Evolutionary conservation across 2,797 vertebrate genomes (phyloP), one percentile per base, ranked within the genome.

Genomic region (Rhynchonycteris naso): DNA sequence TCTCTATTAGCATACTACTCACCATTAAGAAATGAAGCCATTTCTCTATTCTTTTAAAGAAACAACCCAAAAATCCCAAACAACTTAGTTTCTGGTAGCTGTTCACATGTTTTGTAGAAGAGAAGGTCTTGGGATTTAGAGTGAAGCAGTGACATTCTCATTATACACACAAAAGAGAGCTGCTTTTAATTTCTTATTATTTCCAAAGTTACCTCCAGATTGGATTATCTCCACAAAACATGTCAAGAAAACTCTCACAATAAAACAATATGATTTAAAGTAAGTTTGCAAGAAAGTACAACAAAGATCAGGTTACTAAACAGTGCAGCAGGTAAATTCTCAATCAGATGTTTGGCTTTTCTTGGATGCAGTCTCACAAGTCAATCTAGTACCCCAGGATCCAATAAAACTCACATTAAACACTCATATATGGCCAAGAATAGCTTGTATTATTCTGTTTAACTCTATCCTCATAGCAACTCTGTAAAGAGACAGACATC

Each of bases 1-100:
- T 86, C 76, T 71, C 71, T 80, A 81, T 90, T 85, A 96, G 21
- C 76, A 96, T 61, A 91, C 59, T 78, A 90, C 33, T 91, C 43
- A 76, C 11, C 61, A 93, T 35, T 68, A 28, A 38, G 83, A 91
- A 95, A 79, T 38, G 12, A n/a, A 68, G 50, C 75, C 61, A 88
- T 54, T 93, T 82, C n/a, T 91, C 10, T 35, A 63, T 4, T 33
- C 63, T 58, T 83, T 38, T 54, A 74, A 97, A 79, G 28, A 81
- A 93, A 83, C 15, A 80, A 95, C 66, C 9, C 63, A 68, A 54
- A 92, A 63, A 19, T 75, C 52, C 26, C 61, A 83, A 90, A 52
- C 75, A 92, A 59, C 13, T 43, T 35, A 33, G 59, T 85, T 93
- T 90, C 74, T 74, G 84, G 24, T 94, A n/a, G 10, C 7, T 88